Evolutionary conservation across 2,888 invertebrate species (phyloP).

Genomic region (Phragmatobia fuliginosa): DNA sequence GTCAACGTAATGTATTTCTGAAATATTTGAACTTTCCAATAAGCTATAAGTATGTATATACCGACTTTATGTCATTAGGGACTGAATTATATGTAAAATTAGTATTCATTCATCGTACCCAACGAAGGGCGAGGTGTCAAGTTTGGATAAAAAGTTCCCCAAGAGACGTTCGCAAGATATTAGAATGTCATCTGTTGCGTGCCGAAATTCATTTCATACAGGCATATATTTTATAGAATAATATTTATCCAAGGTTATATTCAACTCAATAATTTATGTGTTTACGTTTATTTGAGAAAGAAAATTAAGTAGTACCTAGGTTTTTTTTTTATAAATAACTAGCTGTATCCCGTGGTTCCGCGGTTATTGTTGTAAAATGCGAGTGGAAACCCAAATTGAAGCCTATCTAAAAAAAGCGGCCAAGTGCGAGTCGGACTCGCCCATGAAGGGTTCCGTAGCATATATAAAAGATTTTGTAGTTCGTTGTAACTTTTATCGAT

Average conservation of each 20-base stretch:
- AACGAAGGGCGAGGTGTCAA: slow-evolving; percentile 43
- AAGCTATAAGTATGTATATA: background rate
- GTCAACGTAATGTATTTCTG: background rate
- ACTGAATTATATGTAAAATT: slow-evolving; percentile 28
- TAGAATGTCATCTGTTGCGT: slow-evolving; percentile 45
- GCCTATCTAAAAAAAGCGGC: too few species aligned
- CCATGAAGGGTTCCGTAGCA: too few species aligned
- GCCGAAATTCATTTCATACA: slow-evolving; percentile 23
- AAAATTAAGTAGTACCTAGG: background rate
- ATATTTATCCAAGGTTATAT: background rate
- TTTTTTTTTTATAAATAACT: background rate
- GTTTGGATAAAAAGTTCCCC: slow-evolving; percentile 38
- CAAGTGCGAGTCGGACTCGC: too few species aligned
- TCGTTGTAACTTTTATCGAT: too few species aligned
- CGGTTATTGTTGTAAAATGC: too few species aligned
- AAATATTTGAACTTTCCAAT: background rate
- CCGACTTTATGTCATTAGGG: slow-evolving; percentile 3
- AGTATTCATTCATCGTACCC: slow-evolving; percentile 46
- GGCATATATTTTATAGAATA: background rate
- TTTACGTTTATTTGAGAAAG: background rate
- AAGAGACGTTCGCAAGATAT: slow-evolving; percentile 25
- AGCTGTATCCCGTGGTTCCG: too few species aligned
- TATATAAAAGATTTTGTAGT: too few species aligned
- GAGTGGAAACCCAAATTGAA: too few species aligned
- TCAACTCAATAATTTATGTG: background rate